Evolutionary conservation across 2,888 invertebrate species (phyloP).

Genomic region (Drosophila hamatofila): DNA sequence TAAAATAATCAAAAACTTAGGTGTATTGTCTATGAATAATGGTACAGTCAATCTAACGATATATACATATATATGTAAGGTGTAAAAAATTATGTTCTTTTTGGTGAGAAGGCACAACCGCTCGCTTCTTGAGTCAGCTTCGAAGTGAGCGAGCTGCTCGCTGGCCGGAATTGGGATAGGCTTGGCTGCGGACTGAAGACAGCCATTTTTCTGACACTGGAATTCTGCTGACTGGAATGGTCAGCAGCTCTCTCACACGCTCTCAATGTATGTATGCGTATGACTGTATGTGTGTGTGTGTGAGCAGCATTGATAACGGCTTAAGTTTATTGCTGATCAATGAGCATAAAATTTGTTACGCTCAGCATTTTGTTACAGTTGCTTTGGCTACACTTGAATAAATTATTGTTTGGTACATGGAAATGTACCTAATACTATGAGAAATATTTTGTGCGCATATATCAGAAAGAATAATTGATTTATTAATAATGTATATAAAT

Average conservation of each 20-base stretch:
- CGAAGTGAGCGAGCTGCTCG: constrained; percentile 59
- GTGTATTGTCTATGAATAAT: background rate
- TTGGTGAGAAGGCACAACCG: constrained; percentile 53
- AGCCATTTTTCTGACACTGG: constrained; percentile 31
- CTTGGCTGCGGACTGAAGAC: constrained; percentile 38
- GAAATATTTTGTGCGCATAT: background rate
- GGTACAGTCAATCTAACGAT: constrained; percentile 56
- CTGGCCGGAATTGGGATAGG: constrained; percentile 23
- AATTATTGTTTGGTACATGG: background rate
- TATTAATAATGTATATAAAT: background rate
- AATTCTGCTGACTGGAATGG: constrained; percentile 34
- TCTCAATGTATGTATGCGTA: background rate
- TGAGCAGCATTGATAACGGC: constrained; percentile 29
- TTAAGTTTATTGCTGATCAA: constrained; percentile 19
- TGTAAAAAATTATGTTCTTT: too few species aligned
- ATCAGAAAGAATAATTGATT: background rate
- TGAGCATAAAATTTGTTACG: constrained; percentile 30
- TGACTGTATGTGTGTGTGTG: background rate
- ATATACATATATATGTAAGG: too few species aligned
- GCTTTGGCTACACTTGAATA: constrained; percentile 1
- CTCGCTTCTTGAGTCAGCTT: constrained; percentile 40
- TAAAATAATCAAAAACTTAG: constrained; percentile 28
- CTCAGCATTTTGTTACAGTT: constrained; percentile 33
- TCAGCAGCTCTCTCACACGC: constrained; percentile 23
- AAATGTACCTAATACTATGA: background rate